Conservation (phyloP, 2,888 invertebrate genomes). For the Nebria brevicollis region DNA sequence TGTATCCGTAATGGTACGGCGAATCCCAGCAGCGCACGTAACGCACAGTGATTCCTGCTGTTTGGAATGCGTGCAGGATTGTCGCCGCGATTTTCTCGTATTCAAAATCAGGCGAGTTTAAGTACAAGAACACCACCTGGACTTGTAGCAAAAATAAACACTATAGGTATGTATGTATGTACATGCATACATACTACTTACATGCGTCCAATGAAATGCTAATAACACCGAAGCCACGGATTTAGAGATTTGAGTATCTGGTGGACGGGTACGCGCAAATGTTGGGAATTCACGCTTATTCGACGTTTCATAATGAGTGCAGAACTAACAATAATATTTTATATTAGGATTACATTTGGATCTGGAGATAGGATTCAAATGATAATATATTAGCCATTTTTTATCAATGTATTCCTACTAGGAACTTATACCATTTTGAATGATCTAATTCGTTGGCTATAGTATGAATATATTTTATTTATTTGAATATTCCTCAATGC, state of each 20-base stretch:
- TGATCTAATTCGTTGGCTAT: too few species aligned
- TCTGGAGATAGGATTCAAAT: too few species aligned
- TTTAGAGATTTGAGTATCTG: conserved; percentile 93
- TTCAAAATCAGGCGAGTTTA: conserved; percentile 76
- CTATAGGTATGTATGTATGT: conserved; percentile 12
- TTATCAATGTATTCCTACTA: too few species aligned
- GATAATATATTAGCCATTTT: too few species aligned
- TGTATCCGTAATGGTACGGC: conserved; percentile 84
- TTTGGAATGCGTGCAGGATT: conserved; percentile 76
- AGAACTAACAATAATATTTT: conserved; percentile 71
- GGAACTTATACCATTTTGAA: too few species aligned
- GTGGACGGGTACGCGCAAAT: conserved; percentile 90
- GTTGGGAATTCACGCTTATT: conserved; percentile 89
- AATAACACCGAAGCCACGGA: conserved; percentile 87
- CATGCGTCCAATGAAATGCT: conserved; percentile 91
- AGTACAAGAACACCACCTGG: conserved; percentile 84
- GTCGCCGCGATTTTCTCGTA: conserved; percentile 83
- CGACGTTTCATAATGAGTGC: conserved; percentile 88
- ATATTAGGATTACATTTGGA: background rate
- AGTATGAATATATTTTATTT: too few species aligned
- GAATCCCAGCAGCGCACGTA: conserved; percentile 72
- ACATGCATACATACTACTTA: conserved; percentile 60
- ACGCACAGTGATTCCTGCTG: conserved; percentile 77
- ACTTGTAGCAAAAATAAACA: background rate
- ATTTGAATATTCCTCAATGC: too few species aligned